These are phyloP conservation scores for Pontoporia blainvillei DNA, from an alignment of 2,113 vertebrate genomes.

Conservation along the genomic window DNA sequence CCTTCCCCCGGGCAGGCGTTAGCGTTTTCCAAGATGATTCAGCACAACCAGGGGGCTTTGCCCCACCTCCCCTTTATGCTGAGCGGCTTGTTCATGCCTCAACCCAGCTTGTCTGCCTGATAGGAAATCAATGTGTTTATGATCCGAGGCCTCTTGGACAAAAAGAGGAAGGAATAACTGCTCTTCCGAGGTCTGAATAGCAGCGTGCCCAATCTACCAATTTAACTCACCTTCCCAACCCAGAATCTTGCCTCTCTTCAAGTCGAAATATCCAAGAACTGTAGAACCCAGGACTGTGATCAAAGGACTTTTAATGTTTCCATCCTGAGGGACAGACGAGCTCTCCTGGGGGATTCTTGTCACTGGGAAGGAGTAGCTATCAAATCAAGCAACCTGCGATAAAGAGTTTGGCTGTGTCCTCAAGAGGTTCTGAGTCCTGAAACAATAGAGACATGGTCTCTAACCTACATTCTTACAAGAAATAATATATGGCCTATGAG, in stretches of 20 bases:
- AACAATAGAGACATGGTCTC: not conserved
- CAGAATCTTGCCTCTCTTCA: not conserved
- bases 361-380: not conserved
- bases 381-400: not conserved
- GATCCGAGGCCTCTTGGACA: conserved; percentile 29
- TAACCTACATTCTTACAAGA: not conserved
- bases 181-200: not conserved
- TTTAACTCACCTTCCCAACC: not conserved
- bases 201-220: not conserved
- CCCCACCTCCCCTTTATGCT: not conserved
- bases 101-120: conserved; percentile 53
- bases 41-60: conserved; percentile 36
- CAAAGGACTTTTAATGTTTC: not conserved
- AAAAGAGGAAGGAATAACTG: conserved; percentile 40
- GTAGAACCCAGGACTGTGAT: not conserved
- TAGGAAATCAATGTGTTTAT: conserved; percentile 64
- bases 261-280: not conserved
- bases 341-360: not conserved
- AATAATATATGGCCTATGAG: not conserved
- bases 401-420: not conserved
- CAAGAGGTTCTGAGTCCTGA: not conserved
- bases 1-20: not conserved
- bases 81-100: conserved; percentile 37
- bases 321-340: not conserved
- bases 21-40: conserved; percentile 45